phyloP scores from a whole-genome alignment of 2,113 vertebrate genomes.

The Sorex fumeus region DNA sequence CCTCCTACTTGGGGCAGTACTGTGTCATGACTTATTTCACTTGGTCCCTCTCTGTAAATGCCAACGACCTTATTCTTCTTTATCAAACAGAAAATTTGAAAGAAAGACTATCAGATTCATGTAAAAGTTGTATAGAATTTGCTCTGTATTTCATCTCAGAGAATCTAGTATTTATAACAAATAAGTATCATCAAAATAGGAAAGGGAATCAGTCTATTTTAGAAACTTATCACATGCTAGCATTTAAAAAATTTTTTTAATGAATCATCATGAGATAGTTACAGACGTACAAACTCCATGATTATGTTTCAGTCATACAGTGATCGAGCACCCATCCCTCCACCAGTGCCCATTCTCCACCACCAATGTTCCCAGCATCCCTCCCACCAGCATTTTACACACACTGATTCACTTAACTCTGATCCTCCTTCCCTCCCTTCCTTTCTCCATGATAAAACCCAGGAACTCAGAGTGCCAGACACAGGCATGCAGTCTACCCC shows the following conservation, averaged over 20 bases:
- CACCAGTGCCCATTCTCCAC: too few relatives aligned
- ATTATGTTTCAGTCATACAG: too few relatives aligned
- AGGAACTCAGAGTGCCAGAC: too few relatives aligned
- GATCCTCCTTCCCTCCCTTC: too few relatives aligned
- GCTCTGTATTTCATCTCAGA: conserved; percentile 3
- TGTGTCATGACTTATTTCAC: background rate
- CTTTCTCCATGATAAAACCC: too few relatives aligned
- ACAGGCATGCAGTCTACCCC: too few relatives aligned
- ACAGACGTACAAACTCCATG: too few relatives aligned
- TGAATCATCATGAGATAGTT: too few relatives aligned
- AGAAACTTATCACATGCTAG: background rate
- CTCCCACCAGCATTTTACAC: background rate
- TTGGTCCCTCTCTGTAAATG: background rate
- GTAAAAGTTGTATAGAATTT: background rate
- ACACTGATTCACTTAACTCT: background rate
- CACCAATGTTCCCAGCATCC: too few relatives aligned
- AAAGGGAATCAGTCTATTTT: background rate
- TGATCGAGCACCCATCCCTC: too few relatives aligned
- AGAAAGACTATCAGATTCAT: background rate
- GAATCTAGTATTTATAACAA: conserved; percentile 24
- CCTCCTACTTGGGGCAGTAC: background rate
- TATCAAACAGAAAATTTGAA: conserved; percentile 25
- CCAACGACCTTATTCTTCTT: background rate
- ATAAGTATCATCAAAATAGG: conserved; percentile 23
- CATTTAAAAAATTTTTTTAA: too few relatives aligned